Evolutionary conservation across 2,888 invertebrate species (phyloP), one percentile per base, ranked within the genome.

Genomic region (Phragmatobia fuliginosa): DNA sequence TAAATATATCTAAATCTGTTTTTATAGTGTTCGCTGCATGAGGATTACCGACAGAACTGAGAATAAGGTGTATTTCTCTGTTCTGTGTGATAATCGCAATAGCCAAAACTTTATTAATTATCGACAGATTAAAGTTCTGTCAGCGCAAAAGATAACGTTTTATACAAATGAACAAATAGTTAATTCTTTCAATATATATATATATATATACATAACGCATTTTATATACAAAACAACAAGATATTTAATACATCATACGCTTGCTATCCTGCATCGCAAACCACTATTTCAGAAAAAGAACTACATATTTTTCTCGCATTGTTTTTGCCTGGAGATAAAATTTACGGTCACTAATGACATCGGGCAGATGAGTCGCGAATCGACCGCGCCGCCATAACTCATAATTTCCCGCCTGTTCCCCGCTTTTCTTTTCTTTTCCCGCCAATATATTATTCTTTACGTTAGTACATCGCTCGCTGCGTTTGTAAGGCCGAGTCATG

Each of bases 281-380:
- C n/a, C n/a, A n/a, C 16, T 8, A 25, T 49, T 67, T 49, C 49
- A 49, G 31, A 28, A 58, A 61, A 41, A 67, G 38, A 62, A n/a
- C 18, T 56, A 2, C 14, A 7, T 56, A 2, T 25, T 70, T 75
- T 67, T 63, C 61, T 18, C 49, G 68, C 70, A 74, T 73, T 74
- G 71, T 77, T 79, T 85, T 82, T 83, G 80, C 78, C 75, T 69
- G 70, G 68, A 79, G 80, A 87, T 87, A 88, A 90, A 91, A 88
- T 90, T 89, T 91, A 89, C 90, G 85, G 83, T 73, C 86, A 77
- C 86, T 92, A 93, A 93, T 92, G 92, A 91, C 90, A 87, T 83
- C 84, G 85, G 85, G 77, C 83, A 86, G 86, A 84, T 86, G 85
- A 82, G 83, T 79, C 81, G 86, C 81, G 84, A 85, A 88, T 88